A percentile compares a stretch with the other conserved stretches of the same genome.
phyloP scores from a whole-genome alignment of 2,113 vertebrate genomes.

The Formicarius rufipectus region DNA sequence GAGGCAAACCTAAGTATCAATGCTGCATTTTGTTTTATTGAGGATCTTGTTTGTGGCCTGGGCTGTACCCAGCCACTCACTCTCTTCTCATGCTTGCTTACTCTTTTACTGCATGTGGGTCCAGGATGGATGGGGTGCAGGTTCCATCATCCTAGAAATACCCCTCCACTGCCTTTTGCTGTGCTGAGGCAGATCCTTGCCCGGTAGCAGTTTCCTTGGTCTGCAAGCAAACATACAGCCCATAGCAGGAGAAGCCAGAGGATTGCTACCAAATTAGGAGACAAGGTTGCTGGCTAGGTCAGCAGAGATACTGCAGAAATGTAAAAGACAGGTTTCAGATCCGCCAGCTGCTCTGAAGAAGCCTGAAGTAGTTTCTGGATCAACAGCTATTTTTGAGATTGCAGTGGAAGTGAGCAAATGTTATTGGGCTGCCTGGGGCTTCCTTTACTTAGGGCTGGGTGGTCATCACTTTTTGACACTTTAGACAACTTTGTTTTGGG shows the following conservation, averaged over 20 bases:
- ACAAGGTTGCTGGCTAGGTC: background rate
- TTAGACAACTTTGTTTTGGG: background rate
- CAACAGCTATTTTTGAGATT: background rate
- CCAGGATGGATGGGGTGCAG: background rate
- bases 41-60: background rate
- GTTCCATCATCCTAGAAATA: background rate
- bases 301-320: background rate
- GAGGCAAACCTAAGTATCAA: background rate
- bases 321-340: slow-evolving; percentile 36
- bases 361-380: background rate
- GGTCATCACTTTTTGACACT: background rate
- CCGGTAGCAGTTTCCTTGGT: background rate
- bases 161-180: background rate
- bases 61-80: background rate
- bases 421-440: background rate
- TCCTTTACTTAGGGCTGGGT: background rate
- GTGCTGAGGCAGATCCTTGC: background rate
- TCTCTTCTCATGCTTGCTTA: background rate
- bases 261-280: slow-evolving; percentile 59
- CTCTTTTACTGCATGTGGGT: background rate
- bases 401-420: background rate
- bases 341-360: background rate
- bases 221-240: background rate
- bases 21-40: background rate
- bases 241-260: slow-evolving; percentile 6